Conservation (phyloP, 2,888 invertebrate genomes). For the Sialis fuliginosa region DNA sequence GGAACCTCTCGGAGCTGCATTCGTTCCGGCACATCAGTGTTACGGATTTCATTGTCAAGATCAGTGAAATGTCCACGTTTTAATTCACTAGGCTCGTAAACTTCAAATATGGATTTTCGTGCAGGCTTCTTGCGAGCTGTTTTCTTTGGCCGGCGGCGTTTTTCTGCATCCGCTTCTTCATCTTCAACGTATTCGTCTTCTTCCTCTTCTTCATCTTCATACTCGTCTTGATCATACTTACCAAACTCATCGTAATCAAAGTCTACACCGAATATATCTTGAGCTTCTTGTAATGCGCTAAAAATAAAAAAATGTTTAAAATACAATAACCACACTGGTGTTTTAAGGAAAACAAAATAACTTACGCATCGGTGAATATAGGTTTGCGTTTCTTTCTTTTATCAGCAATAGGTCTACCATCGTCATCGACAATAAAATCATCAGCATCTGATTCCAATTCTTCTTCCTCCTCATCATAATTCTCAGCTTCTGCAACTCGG, state of each 20-base stretch:
- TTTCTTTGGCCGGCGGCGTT: constrained; percentile 47
- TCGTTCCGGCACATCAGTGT: constrained; percentile 78
- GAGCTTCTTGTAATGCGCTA: constrained; percentile 87
- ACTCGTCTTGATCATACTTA: constrained; percentile 73
- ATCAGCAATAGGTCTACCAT: constrained; percentile 73
- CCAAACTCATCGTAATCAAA: constrained; percentile 88
- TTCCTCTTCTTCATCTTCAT: constrained; percentile 65
- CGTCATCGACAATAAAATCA: constrained; percentile 96
- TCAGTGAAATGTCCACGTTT: constrained; percentile 94
- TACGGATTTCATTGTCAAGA: constrained; percentile 76
- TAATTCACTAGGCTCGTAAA: constrained; percentile 94
- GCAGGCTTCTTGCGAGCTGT: constrained; percentile 56
- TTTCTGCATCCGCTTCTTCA: constrained; percentile 36
- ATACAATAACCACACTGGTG: background rate
- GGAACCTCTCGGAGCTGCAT: constrained; percentile 83
- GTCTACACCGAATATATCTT: constrained; percentile 98
- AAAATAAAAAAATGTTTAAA: constrained; percentile 6
- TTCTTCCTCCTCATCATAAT: constrained; percentile 61
- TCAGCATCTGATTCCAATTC: constrained; percentile 75
- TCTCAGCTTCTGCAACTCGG: constrained; percentile 39
- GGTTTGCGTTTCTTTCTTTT: constrained; percentile 62
- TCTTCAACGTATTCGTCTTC: constrained; percentile 66
- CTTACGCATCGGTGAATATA: constrained; percentile 75
- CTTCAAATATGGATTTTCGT: constrained; percentile 77
- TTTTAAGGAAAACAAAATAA: constrained; percentile 14